Evolutionary conservation across 2,113 vertebrate species (phyloP).

Genomic region (Isichthys henryi): DNA sequence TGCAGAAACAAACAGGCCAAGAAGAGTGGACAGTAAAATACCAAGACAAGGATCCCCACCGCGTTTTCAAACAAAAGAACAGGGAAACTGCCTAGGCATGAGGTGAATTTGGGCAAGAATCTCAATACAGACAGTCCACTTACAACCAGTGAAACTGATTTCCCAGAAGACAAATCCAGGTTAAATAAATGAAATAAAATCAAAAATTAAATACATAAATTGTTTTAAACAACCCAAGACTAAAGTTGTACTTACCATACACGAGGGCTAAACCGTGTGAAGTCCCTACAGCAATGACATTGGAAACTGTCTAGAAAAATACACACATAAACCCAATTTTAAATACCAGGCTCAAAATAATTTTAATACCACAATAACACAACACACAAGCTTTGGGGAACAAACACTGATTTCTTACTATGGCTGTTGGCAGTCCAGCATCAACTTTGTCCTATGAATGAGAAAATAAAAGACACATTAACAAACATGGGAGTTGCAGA

Average conservation of each 20-base stretch:
- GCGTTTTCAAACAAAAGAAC: neutral
- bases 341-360: neutral
- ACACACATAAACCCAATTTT: neutral
- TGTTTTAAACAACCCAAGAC: neutral
- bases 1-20: constrained; percentile 35
- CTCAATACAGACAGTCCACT: neutral
- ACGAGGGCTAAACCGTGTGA: constrained; percentile 91
- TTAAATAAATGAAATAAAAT: neutral
- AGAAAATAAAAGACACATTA: constrained; percentile 16
- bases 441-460: constrained; percentile 87
- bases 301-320: constrained; percentile 75
- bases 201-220: neutral
- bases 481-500: neutral
- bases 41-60: neutral
- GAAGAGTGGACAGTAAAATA: constrained; percentile 14
- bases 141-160: neutral
- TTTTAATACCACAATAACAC: neutral
- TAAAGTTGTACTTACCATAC: constrained; percentile 74
- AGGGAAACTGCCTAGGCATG: neutral
- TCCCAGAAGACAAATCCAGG: neutral
- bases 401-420: constrained; percentile 68
- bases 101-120: neutral
- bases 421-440: constrained; percentile 91
- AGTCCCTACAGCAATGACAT: constrained; percentile 91
- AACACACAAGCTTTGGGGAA: neutral